phyloP scores from a whole-genome alignment of 2,888 invertebrate genomes.

The Chrysotoxum bicinctum region DNA sequence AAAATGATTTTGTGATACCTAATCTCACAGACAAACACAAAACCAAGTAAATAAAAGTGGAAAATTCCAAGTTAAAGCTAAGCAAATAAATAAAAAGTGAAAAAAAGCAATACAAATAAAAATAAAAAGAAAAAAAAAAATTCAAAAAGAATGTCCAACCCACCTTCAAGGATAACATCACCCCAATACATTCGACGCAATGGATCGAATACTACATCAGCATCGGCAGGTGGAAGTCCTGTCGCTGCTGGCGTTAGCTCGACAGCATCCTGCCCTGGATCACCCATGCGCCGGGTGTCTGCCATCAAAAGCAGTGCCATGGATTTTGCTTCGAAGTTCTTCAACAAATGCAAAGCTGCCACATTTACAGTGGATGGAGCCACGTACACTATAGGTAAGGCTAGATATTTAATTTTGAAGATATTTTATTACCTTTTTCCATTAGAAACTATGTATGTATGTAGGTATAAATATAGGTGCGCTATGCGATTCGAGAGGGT shows the following conservation, averaged over 20 bases:
- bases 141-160: conserved; percentile 64
- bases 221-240: conserved; percentile 34
- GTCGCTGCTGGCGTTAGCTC: conserved; percentile 54
- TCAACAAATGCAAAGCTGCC: conserved; percentile 93
- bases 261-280: conserved; percentile 79
- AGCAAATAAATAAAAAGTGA: conserved; percentile 8
- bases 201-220: conserved; percentile 37
- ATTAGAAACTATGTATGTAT: too few relatives aligned
- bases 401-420: conserved; percentile 47
- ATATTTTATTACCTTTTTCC: conserved; percentile 26
- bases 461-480: background rate
- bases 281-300: conserved; percentile 80
- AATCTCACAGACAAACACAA: conserved; percentile 34
- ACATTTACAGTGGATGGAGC: conserved; percentile 94
- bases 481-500: background rate
- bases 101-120: background rate
- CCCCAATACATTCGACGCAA: conserved; percentile 69
- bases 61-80: conserved; percentile 25
- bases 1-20: conserved; percentile 62
- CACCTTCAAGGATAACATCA: conserved; percentile 68
- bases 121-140: conserved; percentile 24
- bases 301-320: conserved; percentile 79
- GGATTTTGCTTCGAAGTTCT: conserved; percentile 83
- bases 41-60: conserved; percentile 40
- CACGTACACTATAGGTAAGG: conserved; percentile 91